A percentile compares a stretch with the other conserved stretches of the same genome.
These are phyloP conservation scores for Eristalinus aeneus DNA, from an alignment of 2,888 invertebrate genomes.

Conservation along the genomic window DNA sequence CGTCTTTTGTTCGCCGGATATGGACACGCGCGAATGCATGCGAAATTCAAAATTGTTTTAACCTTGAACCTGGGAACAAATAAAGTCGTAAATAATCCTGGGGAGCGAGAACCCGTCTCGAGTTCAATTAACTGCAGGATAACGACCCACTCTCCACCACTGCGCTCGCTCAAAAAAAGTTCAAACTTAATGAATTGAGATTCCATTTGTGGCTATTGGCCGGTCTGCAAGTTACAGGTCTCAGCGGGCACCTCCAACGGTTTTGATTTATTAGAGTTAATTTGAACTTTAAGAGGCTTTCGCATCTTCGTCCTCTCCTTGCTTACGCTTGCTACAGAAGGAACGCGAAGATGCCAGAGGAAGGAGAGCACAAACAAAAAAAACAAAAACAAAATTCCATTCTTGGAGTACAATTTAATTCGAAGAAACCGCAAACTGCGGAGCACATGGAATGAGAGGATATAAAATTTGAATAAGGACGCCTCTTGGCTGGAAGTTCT, in stretches of 20 bases:
- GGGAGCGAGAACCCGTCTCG: conserved; percentile 35
- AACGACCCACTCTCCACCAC: neutral
- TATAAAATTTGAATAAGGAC: conserved; percentile 38
- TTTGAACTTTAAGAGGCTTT: conserved; percentile 23
- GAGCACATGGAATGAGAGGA: neutral
- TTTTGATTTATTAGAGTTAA: conserved; percentile 56
- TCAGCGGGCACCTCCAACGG: neutral
- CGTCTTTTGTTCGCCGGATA: neutral
- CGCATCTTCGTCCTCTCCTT: neutral
- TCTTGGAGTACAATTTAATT: conserved; percentile 22
- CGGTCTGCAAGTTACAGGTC: conserved; percentile 18
- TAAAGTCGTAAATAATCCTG: neutral
- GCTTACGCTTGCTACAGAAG: neutral
- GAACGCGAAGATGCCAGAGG: neutral
- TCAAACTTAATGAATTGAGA: conserved; percentile 61
- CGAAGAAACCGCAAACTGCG: conserved; percentile 30
- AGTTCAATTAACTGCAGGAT: conserved; percentile 48
- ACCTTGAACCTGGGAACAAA: conserved; percentile 17
- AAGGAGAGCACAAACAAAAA: too few relatives aligned
- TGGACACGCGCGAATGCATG: neutral
- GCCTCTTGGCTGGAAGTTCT: neutral
- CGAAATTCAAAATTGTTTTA: conserved; percentile 16
- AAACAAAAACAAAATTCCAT: conserved; percentile 16
- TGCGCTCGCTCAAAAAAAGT: conserved; percentile 29
- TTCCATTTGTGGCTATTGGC: conserved; percentile 50